phyloP scores from a whole-genome alignment of 2,888 invertebrate species.

The Limulus polyphemus region DNA sequence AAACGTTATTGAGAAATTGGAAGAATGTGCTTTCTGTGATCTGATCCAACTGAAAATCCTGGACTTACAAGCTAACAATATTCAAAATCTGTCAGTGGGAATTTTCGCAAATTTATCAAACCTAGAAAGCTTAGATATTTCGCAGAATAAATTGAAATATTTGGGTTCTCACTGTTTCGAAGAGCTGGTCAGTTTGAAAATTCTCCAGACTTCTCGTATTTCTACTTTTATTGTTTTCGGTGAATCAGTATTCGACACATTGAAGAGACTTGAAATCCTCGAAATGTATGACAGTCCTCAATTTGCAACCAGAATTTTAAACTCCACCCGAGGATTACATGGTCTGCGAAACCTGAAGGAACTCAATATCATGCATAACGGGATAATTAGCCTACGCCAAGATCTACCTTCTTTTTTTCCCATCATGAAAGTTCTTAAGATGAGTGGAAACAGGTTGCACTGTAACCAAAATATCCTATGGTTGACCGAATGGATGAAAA shows the following conservation, averaged over 20 bases:
- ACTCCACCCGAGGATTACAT: slow-evolving; percentile 56
- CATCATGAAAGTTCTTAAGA: slow-evolving; percentile 50
- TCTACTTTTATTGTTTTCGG: slow-evolving; percentile 42
- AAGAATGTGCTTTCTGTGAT: slow-evolving; percentile 61
- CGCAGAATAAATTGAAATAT: slow-evolving; percentile 54
- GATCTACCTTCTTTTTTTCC: slow-evolving; percentile 57
- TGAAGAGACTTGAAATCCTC: slow-evolving; percentile 55
- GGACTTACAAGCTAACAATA: slow-evolving; percentile 37
- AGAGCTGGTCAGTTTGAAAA: slow-evolving; percentile 51
- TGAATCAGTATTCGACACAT: slow-evolving; percentile 53
- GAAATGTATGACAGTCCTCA: slow-evolving; percentile 62
- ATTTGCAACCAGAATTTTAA: slow-evolving; percentile 51
- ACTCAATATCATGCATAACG: slow-evolving; percentile 52
- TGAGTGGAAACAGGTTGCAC: slow-evolving; percentile 58
- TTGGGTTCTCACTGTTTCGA: slow-evolving; percentile 54
- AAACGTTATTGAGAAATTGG: slow-evolving; percentile 59
- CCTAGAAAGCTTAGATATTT: slow-evolving; percentile 66
- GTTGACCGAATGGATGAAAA: slow-evolving; percentile 48
- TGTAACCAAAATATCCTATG: slow-evolving; percentile 42
- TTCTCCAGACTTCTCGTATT: slow-evolving; percentile 52
- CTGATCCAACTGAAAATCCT: slow-evolving; percentile 45
- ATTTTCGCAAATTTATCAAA: slow-evolving; percentile 52
- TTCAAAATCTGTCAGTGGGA: slow-evolving; percentile 37
- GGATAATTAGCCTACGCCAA: slow-evolving; percentile 50
- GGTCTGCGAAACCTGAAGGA: slow-evolving; percentile 56